These are phyloP conservation scores for Eilema caniola DNA, from an alignment of 2,888 invertebrate genomes.

Conservation along the genomic window DNA sequence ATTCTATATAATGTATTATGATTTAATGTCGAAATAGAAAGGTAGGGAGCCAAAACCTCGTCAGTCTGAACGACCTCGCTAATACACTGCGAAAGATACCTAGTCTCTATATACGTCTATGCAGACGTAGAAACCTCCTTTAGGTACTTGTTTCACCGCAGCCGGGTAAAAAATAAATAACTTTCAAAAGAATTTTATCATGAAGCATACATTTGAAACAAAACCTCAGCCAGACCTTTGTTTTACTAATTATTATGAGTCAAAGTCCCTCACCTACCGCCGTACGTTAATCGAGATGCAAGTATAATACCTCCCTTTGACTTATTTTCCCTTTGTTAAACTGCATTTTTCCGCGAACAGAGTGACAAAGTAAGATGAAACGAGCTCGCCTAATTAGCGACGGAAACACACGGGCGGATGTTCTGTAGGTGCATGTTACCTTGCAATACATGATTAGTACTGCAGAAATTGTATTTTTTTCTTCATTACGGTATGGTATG, in stretches of 20 bases:
- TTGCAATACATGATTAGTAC: no score
- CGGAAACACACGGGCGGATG: constrained; percentile 55
- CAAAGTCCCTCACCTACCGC: constrained; percentile 23
- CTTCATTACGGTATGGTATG: no score
- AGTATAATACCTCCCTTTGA: constrained; percentile 64
- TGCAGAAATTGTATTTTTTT: no score
- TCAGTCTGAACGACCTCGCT: no score
- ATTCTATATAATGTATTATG: no score
- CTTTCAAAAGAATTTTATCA: background rate
- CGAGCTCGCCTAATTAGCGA: constrained; percentile 73
- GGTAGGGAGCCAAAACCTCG: no score
- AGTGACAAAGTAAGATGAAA: constrained; percentile 77
- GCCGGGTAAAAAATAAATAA: background rate
- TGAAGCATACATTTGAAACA: constrained; percentile 6
- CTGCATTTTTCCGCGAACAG: constrained; percentile 75
- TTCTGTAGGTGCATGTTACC: constrained; percentile 25
- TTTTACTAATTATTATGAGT: constrained; percentile 50
- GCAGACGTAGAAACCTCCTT: background rate
- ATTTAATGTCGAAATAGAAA: no score
- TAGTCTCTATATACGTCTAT: no score
- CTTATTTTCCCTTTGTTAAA: constrained; percentile 72
- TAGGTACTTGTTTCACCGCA: background rate
- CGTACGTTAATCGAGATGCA: constrained; percentile 50
- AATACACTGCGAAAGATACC: no score
- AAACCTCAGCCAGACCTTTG: constrained; percentile 25